A percentile compares a stretch with the other conserved stretches of the same genome.
Conservation (phyloP, 2,888 invertebrate species). For the Heliconius aoede region DNA sequence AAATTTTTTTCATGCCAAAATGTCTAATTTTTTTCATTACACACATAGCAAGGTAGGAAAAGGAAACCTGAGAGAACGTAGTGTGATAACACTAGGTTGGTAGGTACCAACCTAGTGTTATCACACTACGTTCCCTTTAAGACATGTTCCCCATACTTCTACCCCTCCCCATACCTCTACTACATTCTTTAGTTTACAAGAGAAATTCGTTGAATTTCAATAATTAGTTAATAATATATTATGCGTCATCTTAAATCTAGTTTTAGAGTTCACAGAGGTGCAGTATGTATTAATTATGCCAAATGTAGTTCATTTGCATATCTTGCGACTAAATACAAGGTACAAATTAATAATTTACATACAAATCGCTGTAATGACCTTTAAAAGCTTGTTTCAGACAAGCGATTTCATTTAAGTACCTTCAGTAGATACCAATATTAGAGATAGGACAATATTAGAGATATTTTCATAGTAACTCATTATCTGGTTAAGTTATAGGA, state of each 20-base stretch:
- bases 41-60: neutral
- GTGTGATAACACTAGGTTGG: too few relatives aligned
- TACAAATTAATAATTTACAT: constrained; percentile 45
- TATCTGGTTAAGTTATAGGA: too few relatives aligned
- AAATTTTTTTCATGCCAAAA: too few relatives aligned
- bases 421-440: neutral
- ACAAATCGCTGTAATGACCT: constrained; percentile 41
- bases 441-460: too few relatives aligned
- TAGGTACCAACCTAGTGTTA: too few relatives aligned
- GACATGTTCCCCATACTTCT: too few relatives aligned
- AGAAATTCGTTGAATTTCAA: neutral
- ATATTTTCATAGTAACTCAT: too few relatives aligned
- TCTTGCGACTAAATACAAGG: constrained; percentile 41
- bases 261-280: constrained; percentile 34
- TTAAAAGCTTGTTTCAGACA: constrained; percentile 21
- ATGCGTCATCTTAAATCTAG: constrained; percentile 18
- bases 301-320: constrained; percentile 43
- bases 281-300: constrained; percentile 40
- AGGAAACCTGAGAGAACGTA: neutral
- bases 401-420: neutral
- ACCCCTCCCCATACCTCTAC: too few relatives aligned
- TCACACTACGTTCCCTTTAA: too few relatives aligned
- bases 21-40: too few relatives aligned
- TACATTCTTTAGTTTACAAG: too few relatives aligned
- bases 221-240: constrained; percentile 8